phyloP scores from a whole-genome alignment of 2,888 invertebrate species.

The Drepanosiphum platanoidis region DNA sequence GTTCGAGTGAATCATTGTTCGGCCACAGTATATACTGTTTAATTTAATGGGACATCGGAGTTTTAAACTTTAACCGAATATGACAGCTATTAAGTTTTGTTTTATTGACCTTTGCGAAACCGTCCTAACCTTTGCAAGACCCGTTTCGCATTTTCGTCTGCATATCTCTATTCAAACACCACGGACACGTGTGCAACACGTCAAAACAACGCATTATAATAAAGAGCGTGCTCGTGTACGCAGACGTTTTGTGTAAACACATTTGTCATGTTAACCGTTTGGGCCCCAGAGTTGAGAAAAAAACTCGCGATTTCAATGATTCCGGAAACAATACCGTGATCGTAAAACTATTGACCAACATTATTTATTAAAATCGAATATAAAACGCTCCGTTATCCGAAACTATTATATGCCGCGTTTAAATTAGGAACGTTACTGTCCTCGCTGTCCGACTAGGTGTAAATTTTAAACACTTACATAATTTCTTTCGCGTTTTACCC shows the following conservation, averaged over 20 bases:
- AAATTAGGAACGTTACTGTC: no score
- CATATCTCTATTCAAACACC: constrained; percentile 6
- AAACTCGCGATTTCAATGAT: no score
- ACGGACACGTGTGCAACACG: not conserved
- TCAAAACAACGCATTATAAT: not conserved
- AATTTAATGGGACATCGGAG: constrained; percentile 30
- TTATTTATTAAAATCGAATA: no score
- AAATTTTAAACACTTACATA: not conserved
- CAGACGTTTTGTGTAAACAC: not conserved
- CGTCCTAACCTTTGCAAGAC: constrained; percentile 18
- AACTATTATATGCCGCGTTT: no score
- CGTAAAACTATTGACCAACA: no score
- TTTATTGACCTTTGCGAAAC: constrained; percentile 40
- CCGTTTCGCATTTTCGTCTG: not conserved
- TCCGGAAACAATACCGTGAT: no score
- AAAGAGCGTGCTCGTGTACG: not conserved
- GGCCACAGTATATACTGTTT: constrained; percentile 5
- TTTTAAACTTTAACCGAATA: constrained; percentile 48
- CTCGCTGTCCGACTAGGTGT: not conserved
- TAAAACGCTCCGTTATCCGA: no score
- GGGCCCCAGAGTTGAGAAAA: no score
- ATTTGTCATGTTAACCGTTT: not conserved
- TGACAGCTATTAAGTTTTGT: constrained; percentile 36
- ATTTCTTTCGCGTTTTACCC: not conserved
- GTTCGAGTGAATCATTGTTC: constrained; percentile 25